Percentiles rank a stretch among this genome's conserved stretches.
phyloP scores from a whole-genome alignment of 2,888 invertebrate species.

The Cetonia aurata region DNA sequence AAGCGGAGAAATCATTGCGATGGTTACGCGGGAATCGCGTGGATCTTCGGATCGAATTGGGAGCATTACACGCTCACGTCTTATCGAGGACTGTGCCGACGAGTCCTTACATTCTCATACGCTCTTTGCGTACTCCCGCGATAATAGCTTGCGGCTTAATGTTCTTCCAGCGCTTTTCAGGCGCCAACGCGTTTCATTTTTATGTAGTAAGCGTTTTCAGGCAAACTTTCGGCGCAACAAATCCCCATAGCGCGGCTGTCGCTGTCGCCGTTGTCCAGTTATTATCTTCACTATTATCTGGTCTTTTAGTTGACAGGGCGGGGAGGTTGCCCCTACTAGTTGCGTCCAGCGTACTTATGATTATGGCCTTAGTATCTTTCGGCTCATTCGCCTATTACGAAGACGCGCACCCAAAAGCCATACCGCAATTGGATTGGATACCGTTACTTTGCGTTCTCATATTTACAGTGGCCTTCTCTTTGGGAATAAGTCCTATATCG shows the following conservation, averaged over 20 bases:
- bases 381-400: constrained; percentile 89
- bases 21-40: constrained; percentile 85
- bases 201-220: constrained; percentile 90
- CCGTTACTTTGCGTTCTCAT: constrained; percentile 85
- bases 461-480: constrained; percentile 87
- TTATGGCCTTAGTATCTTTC: constrained; percentile 86
- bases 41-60: constrained; percentile 82
- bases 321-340: constrained; percentile 87
- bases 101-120: constrained; percentile 56
- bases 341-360: constrained; percentile 87
- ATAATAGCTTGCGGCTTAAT: constrained; percentile 87
- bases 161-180: constrained; percentile 90
- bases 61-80: constrained; percentile 78
- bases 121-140: constrained; percentile 76
- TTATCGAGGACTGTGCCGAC: constrained; percentile 61
- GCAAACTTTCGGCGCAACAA: constrained; percentile 84
- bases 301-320: constrained; percentile 85
- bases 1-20: constrained; percentile 78
- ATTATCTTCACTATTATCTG: constrained; percentile 85
- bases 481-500: constrained; percentile 90
- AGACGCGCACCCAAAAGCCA: constrained; percentile 70
- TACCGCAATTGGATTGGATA: constrained; percentile 81
- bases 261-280: constrained; percentile 88
- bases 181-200: constrained; percentile 87
- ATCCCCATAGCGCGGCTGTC: constrained; percentile 87